Conservation (phyloP, 2,113 vertebrate genomes). For the Serilophus lunatus region DNA sequence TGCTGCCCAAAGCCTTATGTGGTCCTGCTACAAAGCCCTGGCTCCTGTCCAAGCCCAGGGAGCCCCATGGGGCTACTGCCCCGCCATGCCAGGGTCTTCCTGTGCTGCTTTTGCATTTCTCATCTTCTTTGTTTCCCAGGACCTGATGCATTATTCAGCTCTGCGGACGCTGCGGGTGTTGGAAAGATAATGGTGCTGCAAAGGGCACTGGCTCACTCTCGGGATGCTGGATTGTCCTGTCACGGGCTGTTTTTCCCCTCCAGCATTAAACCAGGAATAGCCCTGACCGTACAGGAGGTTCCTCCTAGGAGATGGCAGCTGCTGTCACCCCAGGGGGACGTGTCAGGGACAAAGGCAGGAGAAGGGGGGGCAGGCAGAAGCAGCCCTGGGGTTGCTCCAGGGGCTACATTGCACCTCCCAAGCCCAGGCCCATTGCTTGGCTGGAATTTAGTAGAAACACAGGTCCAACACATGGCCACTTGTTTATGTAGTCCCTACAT, state of each 20-base stretch:
- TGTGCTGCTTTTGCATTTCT: neutral
- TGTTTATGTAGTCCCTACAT: neutral
- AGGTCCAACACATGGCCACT: neutral
- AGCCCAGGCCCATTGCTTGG: neutral
- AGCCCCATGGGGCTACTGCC: neutral
- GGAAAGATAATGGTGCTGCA: neutral
- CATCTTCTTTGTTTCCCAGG: constrained; percentile 4
- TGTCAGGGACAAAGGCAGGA: neutral
- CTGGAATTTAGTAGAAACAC: neutral
- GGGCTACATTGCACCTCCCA: neutral
- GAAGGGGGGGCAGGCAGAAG: neutral
- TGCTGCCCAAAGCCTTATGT: rapidly evolving
- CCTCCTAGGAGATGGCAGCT: neutral
- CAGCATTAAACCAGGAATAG: neutral
- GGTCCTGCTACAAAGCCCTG: neutral
- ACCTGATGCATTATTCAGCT: constrained; percentile 2
- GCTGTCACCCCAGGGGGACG: rapidly evolving
- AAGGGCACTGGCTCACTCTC: neutral
- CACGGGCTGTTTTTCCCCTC: neutral
- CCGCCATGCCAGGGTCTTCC: neutral
- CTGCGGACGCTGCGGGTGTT: neutral
- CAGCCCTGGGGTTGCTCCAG: neutral
- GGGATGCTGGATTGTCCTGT: neutral
- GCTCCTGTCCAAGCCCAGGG: neutral
- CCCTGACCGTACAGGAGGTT: neutral